Conservation (phyloP, 2,888 invertebrate genomes). For the Ennomos erosarius region DNA sequence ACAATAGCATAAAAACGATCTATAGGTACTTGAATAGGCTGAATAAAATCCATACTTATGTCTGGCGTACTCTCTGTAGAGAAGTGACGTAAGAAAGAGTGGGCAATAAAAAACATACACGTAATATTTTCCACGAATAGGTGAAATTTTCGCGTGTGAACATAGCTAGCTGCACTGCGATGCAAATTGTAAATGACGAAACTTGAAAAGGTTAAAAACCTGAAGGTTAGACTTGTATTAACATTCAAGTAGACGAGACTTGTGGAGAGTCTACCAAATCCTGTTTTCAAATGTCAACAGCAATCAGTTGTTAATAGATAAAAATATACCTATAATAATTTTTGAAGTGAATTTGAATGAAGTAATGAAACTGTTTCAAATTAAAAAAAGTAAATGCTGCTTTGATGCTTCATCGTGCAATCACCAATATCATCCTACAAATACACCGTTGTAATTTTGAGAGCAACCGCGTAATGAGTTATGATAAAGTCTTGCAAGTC, state of each 20-base stretch:
- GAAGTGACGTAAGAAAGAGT: slow-evolving; percentile 19
- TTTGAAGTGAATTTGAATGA: slow-evolving; percentile 4
- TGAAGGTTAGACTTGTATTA: slow-evolving; percentile 9
- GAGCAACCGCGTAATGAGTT: too few relatives aligned
- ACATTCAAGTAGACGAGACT: not conserved
- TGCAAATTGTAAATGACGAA: slow-evolving; percentile 14
- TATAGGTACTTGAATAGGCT: slow-evolving; percentile 6
- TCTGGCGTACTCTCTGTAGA: slow-evolving; percentile 15
- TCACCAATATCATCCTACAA: too few relatives aligned
- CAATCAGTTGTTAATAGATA: slow-evolving; percentile 5
- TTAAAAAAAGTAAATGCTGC: too few relatives aligned
- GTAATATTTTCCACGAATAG: slow-evolving; percentile 4
- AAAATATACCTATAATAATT: too few relatives aligned
- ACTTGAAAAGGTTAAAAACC: slow-evolving; percentile 12
- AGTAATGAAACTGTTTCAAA: too few relatives aligned
- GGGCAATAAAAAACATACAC: slow-evolving; percentile 9
- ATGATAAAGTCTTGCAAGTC: too few relatives aligned
- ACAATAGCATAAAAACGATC: slow-evolving; percentile 23
- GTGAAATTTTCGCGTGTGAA: slow-evolving; percentile 23
- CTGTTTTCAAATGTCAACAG: slow-evolving; percentile 30
- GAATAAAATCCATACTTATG: slow-evolving; percentile 16
- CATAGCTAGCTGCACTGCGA: slow-evolving; percentile 10
- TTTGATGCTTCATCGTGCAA: too few relatives aligned
- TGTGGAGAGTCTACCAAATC: slow-evolving; percentile 24
- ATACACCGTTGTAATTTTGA: too few relatives aligned